Evolutionary conservation across 1,140 invertebrate species (phyloP).

Genomic region (Meloidogyne floridensis): DNA sequence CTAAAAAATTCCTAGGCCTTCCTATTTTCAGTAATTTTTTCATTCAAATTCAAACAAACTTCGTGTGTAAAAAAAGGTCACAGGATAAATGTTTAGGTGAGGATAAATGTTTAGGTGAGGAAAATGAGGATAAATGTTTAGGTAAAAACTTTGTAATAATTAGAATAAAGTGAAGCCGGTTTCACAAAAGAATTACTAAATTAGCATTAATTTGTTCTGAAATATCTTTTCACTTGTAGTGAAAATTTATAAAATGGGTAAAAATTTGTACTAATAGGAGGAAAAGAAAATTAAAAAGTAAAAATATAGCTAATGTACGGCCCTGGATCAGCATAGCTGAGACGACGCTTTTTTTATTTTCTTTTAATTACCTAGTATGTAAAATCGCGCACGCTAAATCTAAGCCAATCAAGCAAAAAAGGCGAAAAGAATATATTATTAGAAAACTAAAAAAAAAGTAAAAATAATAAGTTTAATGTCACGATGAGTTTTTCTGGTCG

Average conservation of each 20-base stretch:
- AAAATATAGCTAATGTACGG: background rate
- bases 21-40: background rate
- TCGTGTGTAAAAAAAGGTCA: background rate
- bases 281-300: background rate
- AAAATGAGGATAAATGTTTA: background rate
- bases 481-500: background rate
- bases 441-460: no score
- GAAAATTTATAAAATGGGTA: slow-evolving; percentile 6
- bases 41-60: background rate
- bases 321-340: background rate
- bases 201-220: slow-evolving; percentile 3
- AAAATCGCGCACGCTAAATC: background rate
- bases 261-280: background rate
- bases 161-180: background rate
- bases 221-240: background rate
- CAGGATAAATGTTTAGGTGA: background rate
- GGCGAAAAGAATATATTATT: background rate
- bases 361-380: background rate
- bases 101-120: background rate
- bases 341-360: background rate
- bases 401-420: slow-evolving; percentile 6
- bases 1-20: background rate
- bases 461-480: background rate
- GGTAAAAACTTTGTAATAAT: background rate
- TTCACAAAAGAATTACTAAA: background rate